Base-by-base conservation (phyloP, 2,113 vertebrate species). In the Scatophagus argus region DNA sequence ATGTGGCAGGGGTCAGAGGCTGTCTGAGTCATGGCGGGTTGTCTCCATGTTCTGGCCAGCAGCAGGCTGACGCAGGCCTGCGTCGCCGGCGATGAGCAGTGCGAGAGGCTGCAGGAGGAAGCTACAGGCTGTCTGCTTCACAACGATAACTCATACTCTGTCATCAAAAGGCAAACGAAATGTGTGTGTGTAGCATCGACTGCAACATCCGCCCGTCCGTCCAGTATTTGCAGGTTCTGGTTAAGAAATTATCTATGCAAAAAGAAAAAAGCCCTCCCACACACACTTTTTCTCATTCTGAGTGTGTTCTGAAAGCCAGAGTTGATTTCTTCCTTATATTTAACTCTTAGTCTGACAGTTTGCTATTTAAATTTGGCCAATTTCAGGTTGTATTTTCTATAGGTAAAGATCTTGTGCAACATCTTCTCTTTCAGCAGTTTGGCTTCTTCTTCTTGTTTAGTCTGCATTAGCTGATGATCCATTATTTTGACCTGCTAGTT, bases 1-100 rank as follows among this genome's bases (percentile, higher is more conserved):
- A 87, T 59, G 60, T 34, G 77, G 77, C 73, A 80, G 77, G 6
- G 68, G 67, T 74, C 68, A 36, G 73, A 55, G 62, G 55, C 58
- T 0, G 75, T 39, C 58, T 74, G 77, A 79, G 70, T 79, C 79
- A 75, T 34, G 2, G 63, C 65, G 77, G 25, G 10, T 29, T 52
- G 49, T 73, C 80, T 29, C 34, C 38, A 31, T 27, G 74, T 77
- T 69, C 51, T 41, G 14, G 58, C 73, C 66, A 36, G 69, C 68
- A 49, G 68, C 60, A 11, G 60, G 34, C 46, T 55, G 29, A 79
- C 3, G 21, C 52, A 19, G 27, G 43, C 31, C 51, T 39, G 51
- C 31, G 21, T 55, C 71, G 41, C 51, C 31, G 58, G 21, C 21
- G 46, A 43, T 32, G 44, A 43, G 34, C 5, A 66, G 6, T 34